Evolutionary conservation across 2,888 invertebrate species (phyloP).

Genomic region (Hydraecia micacea): DNA sequence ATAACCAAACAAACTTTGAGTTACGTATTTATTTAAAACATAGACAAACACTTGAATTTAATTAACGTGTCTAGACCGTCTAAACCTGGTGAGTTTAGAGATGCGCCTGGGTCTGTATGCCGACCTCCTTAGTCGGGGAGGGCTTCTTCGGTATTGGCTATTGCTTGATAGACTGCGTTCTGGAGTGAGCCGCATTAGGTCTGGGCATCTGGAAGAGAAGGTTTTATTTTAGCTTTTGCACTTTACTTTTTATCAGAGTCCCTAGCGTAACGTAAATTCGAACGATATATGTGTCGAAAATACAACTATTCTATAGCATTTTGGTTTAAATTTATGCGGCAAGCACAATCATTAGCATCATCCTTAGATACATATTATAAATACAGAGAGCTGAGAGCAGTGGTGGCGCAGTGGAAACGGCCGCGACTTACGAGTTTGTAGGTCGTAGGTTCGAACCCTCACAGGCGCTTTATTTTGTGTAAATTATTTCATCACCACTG

Average conservation of each 20-base stretch:
- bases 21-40: constrained; percentile 58
- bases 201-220: constrained; percentile 77
- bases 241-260: background rate
- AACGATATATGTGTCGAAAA: no score
- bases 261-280: background rate
- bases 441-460: no score
- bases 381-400: no score
- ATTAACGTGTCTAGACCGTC: constrained; percentile 56
- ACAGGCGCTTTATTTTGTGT: no score
- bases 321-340: no score
- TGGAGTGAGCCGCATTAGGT: constrained; percentile 71
- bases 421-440: no score
- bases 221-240: background rate
- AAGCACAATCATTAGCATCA: no score
- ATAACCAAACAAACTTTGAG: constrained; percentile 43
- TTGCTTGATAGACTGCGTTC: constrained; percentile 62
- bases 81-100: constrained; percentile 33
- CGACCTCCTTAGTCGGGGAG: constrained; percentile 22
- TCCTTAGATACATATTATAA: no score
- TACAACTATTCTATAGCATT: no score
- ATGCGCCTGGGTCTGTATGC: background rate
- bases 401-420: no score
- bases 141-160: constrained; percentile 25
- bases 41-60: constrained; percentile 47
- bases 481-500: no score